A percentile compares a stretch with the other conserved stretches of the same genome.
phyloP scores from a whole-genome alignment of 2,888 invertebrate species.

The Tuta absoluta region DNA sequence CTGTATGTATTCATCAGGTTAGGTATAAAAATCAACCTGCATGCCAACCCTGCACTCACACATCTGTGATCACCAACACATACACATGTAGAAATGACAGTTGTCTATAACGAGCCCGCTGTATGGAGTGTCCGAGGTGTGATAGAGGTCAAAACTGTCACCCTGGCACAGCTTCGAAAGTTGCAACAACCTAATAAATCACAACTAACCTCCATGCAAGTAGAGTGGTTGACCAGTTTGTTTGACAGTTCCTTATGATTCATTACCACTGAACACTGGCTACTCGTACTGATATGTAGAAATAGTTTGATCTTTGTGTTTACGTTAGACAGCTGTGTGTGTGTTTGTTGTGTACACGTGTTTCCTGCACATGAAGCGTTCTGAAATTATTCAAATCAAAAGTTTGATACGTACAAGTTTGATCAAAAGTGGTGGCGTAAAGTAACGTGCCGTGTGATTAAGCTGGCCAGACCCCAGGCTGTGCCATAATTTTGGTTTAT shows the following conservation, averaged over 20 bases:
- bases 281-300: not conserved
- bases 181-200: slow-evolving; percentile 2
- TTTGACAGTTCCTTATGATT: slow-evolving; percentile 15
- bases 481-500: too few relatives aligned
- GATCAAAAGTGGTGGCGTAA: too few relatives aligned
- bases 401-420: not conserved
- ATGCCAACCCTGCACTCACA: too few relatives aligned
- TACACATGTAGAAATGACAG: too few relatives aligned
- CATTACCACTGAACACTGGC: not conserved
- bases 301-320: slow-evolving; percentile 10
- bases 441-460: too few relatives aligned
- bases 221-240: slow-evolving; percentile 7
- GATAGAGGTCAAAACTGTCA: not conserved
- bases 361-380: slow-evolving; percentile 1
- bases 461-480: too few relatives aligned
- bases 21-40: too few relatives aligned
- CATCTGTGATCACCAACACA: too few relatives aligned
- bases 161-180: not conserved
- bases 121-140: too few relatives aligned
- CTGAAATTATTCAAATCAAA: not conserved
- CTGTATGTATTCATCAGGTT: too few relatives aligned
- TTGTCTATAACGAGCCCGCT: too few relatives aligned
- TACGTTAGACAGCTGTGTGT: slow-evolving; percentile 3
- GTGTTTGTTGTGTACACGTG: not conserved
- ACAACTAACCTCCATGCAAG: not conserved